Evolutionary conservation across 37 sponge, comb jelly and placozoan species (phyloP).

Genomic region (Axinella damicornis): DNA sequence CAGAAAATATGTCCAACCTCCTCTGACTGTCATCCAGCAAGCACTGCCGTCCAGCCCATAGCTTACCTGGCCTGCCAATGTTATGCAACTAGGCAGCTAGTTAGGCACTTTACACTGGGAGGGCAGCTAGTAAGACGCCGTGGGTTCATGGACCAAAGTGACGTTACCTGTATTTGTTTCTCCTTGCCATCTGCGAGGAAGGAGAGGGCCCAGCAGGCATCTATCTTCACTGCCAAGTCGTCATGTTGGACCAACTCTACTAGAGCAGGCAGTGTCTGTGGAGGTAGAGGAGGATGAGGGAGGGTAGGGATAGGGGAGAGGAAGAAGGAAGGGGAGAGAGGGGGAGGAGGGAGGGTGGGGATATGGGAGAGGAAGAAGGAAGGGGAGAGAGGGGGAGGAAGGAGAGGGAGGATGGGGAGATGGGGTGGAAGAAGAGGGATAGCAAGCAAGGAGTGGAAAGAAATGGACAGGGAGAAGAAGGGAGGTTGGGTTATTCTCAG

Average conservation of each 20-base stretch:
- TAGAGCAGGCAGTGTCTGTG: conserved; percentile 84
- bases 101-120: too few species aligned
- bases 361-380: background rate
- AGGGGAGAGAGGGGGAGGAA: background rate
- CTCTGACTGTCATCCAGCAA: too few species aligned
- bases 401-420: too few species aligned
- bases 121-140: too few species aligned
- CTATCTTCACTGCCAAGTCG: conserved; percentile 86
- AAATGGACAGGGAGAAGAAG: background rate
- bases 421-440: background rate
- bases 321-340: background rate
- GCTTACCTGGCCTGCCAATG: too few species aligned
- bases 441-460: background rate
- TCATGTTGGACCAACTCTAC: conserved; percentile 77
- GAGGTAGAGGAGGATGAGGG: background rate
- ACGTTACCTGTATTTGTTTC: conserved; percentile 75
- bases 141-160: too few species aligned
- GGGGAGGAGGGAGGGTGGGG: background rate
- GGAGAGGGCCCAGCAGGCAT: conserved; percentile 96
- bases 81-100: too few species aligned
- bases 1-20: too few species aligned
- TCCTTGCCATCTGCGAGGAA: conserved; percentile 88
- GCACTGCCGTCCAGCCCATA: too few species aligned
- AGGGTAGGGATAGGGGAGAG: too few species aligned
- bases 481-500: background rate